Conservation (phyloP, 2,888 invertebrate genomes). For the Synanthedon tipuliformis region DNA sequence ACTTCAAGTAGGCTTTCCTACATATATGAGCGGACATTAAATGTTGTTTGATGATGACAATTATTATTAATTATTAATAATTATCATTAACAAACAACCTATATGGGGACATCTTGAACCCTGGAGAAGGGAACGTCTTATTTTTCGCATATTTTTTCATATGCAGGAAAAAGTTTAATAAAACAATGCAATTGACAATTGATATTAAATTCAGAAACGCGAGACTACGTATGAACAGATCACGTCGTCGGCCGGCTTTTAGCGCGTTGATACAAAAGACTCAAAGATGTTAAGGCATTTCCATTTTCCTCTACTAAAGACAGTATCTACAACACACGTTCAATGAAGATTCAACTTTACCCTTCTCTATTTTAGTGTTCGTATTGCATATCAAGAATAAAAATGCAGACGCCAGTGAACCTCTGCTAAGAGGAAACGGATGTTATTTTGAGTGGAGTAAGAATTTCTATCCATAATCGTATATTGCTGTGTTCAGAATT, state of each 20-base stretch:
- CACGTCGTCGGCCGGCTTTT: conserved; percentile 14
- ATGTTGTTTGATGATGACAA: too few relatives aligned
- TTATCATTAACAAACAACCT: too few relatives aligned
- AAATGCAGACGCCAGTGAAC: conserved; percentile 26
- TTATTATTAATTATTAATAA: too few relatives aligned
- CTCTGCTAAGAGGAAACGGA: conserved; percentile 59
- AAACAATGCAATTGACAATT: background rate
- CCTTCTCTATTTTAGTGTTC: conserved; percentile 5
- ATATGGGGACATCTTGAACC: too few relatives aligned
- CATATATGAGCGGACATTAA: too few relatives aligned
- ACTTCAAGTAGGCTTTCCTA: too few relatives aligned
- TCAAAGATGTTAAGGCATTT: conserved; percentile 21
- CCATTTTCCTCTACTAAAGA: conserved; percentile 21
- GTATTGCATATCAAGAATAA: conserved; percentile 5
- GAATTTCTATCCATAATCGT: conserved; percentile 59
- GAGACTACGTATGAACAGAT: background rate
- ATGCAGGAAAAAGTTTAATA: background rate
- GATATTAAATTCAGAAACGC: background rate
- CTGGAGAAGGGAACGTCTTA: too few relatives aligned
- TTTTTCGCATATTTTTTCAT: too few relatives aligned
- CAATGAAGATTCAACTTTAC: conserved; percentile 11
- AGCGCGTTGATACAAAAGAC: conserved; percentile 33
- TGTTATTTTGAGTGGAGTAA: conserved; percentile 66
- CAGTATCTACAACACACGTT: conserved; percentile 11
- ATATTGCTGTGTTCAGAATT: conserved; percentile 45